phyloP scores from a whole-genome alignment of 2,797 vertebrate genomes.

The Scyliorhinus canicula region DNA sequence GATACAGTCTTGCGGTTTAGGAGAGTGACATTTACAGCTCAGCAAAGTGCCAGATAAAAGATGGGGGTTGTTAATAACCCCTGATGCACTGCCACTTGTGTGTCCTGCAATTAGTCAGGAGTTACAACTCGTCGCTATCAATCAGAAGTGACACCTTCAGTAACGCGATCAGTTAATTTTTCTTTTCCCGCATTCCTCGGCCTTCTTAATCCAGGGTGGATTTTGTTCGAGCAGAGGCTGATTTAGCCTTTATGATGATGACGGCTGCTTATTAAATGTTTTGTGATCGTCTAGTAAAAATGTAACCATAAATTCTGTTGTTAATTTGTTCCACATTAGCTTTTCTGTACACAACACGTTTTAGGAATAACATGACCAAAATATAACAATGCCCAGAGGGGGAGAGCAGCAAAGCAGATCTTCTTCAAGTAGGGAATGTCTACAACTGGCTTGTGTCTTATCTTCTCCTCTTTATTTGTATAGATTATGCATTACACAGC shows the following conservation, averaged over 20 bases:
- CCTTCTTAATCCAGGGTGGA: not conserved
- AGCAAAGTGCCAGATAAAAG: constrained; percentile 19
- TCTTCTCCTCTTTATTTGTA: not conserved
- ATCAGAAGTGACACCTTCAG: constrained; percentile 4
- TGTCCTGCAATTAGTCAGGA: constrained; percentile 28
- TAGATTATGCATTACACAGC: not conserved
- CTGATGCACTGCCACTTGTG: not conserved
- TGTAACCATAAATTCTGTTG: not conserved
- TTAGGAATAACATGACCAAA: not conserved
- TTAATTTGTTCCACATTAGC: not conserved
- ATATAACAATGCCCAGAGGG: not conserved
- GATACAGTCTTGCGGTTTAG: not conserved
- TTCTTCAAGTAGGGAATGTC: not conserved
- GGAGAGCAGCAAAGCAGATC: not conserved
- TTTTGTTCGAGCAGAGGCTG: not conserved
- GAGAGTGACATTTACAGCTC: constrained; percentile 29
- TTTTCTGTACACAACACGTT: not conserved
- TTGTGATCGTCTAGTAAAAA: not conserved
- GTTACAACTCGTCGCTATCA: constrained; percentile 2
- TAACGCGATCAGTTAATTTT: not conserved
- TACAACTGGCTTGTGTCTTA: not conserved
- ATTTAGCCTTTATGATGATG: not conserved
- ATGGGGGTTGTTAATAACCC: constrained; percentile 8
- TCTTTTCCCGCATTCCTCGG: not conserved
- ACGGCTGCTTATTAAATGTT: not conserved